Conservation (phyloP, 2,113 vertebrate species). For the Bubalus kerabau region DNA sequence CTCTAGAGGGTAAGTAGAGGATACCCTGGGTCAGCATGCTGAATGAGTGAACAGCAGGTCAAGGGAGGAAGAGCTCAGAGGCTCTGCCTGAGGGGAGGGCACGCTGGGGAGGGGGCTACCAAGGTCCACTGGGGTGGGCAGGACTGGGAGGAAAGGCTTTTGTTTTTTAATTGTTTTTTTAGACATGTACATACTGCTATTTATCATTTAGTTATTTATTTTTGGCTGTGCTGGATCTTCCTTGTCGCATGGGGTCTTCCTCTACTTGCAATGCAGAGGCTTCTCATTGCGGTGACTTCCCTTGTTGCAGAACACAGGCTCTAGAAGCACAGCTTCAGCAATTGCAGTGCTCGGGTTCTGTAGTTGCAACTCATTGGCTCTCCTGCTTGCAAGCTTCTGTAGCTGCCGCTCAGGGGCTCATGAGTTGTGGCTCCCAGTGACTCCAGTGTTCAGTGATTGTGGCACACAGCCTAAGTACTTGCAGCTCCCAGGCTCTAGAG, state of each 20-base stretch:
- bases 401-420: background rate
- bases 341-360: background rate
- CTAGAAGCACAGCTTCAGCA: background rate
- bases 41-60: background rate
- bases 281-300: background rate
- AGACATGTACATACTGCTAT: background rate
- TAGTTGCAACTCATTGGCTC: background rate
- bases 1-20: background rate
- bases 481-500: background rate
- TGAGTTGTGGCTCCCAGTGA: background rate
- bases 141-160: background rate
- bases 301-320: background rate
- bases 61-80: background rate
- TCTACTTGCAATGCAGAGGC: background rate
- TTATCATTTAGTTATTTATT: background rate
- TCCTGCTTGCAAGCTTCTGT: background rate
- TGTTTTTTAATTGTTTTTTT: background rate
- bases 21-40: background rate
- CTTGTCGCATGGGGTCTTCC: background rate
- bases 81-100: slow-evolving; percentile 79
- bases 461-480: background rate
- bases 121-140: accelerated
- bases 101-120: slow-evolving; percentile 68
- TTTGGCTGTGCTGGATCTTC: background rate
- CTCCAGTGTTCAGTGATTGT: background rate